Evolutionary conservation across 2,797 vertebrate genomes (phyloP).

Genomic region (Aeoliscus strigatus): DNA sequence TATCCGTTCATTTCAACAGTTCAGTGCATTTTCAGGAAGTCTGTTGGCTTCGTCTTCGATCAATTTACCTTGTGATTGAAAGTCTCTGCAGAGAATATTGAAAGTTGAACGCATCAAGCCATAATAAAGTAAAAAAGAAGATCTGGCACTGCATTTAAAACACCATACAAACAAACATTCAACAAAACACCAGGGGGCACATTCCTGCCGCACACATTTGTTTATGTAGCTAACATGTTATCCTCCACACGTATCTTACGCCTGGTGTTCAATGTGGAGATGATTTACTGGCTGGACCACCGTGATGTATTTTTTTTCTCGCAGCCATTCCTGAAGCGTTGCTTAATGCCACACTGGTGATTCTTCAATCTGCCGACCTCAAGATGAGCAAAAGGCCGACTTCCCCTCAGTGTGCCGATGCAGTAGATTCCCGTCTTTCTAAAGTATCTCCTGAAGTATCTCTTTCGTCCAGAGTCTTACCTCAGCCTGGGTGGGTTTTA

Average conservation of each 20-base stretch:
- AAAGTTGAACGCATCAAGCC: no score
- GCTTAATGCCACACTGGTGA: slow-evolving; percentile 39
- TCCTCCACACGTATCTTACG: slow-evolving; percentile 24
- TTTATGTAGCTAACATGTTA: slow-evolving; percentile 3
- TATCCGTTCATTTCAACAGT: no score
- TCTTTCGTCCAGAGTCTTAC: slow-evolving; percentile 36
- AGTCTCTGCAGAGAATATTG: no score
- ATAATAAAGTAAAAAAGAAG: no score
- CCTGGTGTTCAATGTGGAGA: slow-evolving; percentile 41
- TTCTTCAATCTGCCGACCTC: slow-evolving; percentile 44
- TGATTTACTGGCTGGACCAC: slow-evolving; percentile 54
- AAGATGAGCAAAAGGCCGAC: slow-evolving; percentile 32
- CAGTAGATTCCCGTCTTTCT: slow-evolving; percentile 42
- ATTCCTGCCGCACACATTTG: no score
- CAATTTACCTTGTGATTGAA: no score
- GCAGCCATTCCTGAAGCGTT: slow-evolving; percentile 44
- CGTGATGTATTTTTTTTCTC: slow-evolving; percentile 22
- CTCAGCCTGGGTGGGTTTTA: slow-evolving; percentile 44
- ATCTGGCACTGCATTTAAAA: no score
- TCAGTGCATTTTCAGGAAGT: no score
- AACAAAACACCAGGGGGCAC: no score
- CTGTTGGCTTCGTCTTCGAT: no score
- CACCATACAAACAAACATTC: no score
- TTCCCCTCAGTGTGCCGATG: slow-evolving; percentile 30
- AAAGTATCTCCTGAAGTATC: slow-evolving; percentile 38